Conservation (phyloP, 1,140 invertebrate genomes). For the Cotesia typhae region DNA sequence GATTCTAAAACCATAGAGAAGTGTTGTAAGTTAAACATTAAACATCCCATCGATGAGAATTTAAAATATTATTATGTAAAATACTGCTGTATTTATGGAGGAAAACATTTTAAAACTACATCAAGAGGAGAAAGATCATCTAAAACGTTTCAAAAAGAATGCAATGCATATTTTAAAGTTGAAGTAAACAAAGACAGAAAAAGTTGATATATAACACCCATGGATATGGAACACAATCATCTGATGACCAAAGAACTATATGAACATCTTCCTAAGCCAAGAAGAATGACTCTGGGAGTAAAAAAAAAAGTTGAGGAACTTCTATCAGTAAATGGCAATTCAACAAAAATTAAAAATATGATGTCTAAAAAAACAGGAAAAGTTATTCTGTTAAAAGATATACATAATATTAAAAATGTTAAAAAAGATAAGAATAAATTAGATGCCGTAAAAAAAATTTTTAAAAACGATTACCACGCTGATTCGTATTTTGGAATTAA, state of each 20-base stretch:
- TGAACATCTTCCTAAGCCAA: slow-evolving; percentile 21
- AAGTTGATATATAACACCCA: background rate
- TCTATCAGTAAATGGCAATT: slow-evolving; percentile 17
- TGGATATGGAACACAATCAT: slow-evolving; percentile 29
- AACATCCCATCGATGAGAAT: no score
- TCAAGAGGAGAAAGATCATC: background rate
- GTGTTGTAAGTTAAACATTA: no score
- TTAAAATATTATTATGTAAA: no score
- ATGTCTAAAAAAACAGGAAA: slow-evolving; percentile 10
- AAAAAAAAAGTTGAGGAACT: slow-evolving; percentile 23
- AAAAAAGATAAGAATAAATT: no score
- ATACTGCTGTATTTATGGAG: no score
- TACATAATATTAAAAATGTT: slow-evolving; percentile 12
- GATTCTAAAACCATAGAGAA: no score
- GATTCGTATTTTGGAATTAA: no score
- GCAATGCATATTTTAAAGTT: slow-evolving; percentile 11
- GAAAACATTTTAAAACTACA: no score
- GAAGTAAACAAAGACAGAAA: background rate
- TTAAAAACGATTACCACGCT: no score
- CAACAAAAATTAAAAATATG: slow-evolving; percentile 22
- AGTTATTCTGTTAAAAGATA: background rate
- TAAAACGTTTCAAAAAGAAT: slow-evolving; percentile 21
- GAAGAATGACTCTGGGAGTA: slow-evolving; percentile 4
- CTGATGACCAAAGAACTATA: background rate
- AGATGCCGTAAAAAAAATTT: no score